These are phyloP conservation scores for Pachyramphus minor DNA, from an alignment of 2,113 vertebrate genomes.

Conservation along the genomic window DNA sequence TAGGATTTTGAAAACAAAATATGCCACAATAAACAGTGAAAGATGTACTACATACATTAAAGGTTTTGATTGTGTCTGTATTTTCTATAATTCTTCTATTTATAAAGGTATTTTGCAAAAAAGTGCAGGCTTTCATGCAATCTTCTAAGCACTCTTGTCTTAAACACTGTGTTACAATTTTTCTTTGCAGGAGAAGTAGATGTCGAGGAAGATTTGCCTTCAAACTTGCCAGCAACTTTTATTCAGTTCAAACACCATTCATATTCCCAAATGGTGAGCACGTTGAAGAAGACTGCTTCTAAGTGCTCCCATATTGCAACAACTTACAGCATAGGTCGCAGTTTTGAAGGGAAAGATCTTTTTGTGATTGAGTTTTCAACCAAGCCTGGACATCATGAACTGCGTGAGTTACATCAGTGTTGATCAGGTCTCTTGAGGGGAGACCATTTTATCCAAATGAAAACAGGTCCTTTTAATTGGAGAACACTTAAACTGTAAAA, in stretches of 20 bases:
- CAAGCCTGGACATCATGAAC: constrained; percentile 90
- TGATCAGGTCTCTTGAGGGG: not conserved
- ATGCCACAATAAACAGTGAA: not conserved
- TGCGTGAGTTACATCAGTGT: constrained; percentile 77
- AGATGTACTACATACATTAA: not conserved
- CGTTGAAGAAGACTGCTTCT: constrained; percentile 84
- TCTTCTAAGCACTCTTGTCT: not conserved
- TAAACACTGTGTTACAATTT: not conserved
- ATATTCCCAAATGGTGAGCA: constrained; percentile 86
- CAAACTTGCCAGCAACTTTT: constrained; percentile 78
- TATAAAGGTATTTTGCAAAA: not conserved
- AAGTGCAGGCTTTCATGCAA: not conserved
- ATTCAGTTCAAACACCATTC: constrained; percentile 88
- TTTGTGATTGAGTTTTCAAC: constrained; percentile 91
- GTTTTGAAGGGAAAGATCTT: constrained; percentile 88
- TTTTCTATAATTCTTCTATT: not conserved
- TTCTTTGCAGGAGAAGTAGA: constrained; percentile 49
- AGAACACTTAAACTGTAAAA: not conserved
- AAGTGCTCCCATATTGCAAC: constrained; percentile 86
- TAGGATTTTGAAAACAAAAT: not conserved
- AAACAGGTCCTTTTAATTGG: not conserved
- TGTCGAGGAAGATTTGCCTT: constrained; percentile 47
- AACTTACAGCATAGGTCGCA: constrained; percentile 93
- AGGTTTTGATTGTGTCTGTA: not conserved
- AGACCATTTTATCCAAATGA: not conserved